These are phyloP conservation scores for Limnephilus lunatus DNA, from an alignment of 2,888 invertebrate genomes.

Conservation along the genomic window DNA sequence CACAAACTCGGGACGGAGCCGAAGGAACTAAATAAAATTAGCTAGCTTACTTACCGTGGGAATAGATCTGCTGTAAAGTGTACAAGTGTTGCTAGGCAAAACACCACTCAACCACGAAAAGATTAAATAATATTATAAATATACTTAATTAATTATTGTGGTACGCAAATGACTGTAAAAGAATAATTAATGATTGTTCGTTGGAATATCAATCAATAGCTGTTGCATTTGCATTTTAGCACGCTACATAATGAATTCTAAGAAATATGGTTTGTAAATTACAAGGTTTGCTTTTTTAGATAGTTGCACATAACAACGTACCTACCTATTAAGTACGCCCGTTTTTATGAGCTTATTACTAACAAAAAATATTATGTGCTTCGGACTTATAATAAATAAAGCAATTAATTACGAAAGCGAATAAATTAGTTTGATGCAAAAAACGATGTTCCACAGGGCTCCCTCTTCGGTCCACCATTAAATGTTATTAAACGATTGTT, in stretches of 20 bases:
- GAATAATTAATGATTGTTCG: no score
- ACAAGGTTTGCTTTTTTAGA: neutral
- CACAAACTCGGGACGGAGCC: neutral
- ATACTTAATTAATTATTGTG: neutral
- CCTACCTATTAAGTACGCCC: no score
- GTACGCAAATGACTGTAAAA: no score
- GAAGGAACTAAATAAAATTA: neutral
- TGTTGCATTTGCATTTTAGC: neutral
- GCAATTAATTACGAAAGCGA: neutral
- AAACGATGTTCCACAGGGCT: neutral
- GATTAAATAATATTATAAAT: neutral
- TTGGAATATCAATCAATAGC: no score
- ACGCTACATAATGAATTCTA: neutral
- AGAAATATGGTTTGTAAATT: neutral
- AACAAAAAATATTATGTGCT: neutral
- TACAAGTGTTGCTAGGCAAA: no score
- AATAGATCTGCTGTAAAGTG: neutral
- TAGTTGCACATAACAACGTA: neutral
- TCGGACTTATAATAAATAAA: neutral
- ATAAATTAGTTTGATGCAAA: neutral
- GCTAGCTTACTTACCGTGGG: constrained; percentile 12
- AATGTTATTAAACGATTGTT: neutral
- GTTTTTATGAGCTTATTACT: neutral
- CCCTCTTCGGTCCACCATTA: neutral
- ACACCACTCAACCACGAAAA: neutral